These are phyloP conservation scores for Acanthurus lineatus DNA, from an alignment of 2,797 vertebrate species.

Conservation along the genomic window DNA sequence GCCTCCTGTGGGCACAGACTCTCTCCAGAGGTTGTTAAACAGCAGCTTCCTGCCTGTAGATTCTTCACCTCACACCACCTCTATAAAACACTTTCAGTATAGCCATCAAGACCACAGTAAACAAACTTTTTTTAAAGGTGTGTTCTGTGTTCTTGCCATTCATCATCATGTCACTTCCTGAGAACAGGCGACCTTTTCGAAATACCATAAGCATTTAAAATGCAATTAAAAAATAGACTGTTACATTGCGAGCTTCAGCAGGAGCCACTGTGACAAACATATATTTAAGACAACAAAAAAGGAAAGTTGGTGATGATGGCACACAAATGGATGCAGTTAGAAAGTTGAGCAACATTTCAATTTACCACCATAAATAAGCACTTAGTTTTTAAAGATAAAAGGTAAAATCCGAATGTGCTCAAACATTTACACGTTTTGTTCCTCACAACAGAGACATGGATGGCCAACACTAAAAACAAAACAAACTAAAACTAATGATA, in stretches of 20 bases:
- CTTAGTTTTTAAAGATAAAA: not conserved
- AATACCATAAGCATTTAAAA: slow-evolving; percentile 54
- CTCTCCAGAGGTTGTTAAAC: slow-evolving; percentile 18
- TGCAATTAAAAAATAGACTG: slow-evolving; percentile 62
- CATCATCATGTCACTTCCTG: slow-evolving; percentile 68
- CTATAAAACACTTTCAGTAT: slow-evolving; percentile 36
- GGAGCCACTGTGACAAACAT: slow-evolving; percentile 26
- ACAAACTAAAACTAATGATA: no score
- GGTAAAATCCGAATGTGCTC: not conserved
- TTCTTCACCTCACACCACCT: slow-evolving; percentile 19
- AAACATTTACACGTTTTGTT: not conserved
- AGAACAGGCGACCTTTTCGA: slow-evolving; percentile 71
- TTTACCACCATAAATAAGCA: not conserved
- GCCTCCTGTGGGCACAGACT: slow-evolving; percentile 9
- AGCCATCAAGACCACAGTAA: slow-evolving; percentile 59
- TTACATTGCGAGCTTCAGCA: slow-evolving; percentile 23
- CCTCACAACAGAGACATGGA: not conserved
- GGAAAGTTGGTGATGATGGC: not conserved
- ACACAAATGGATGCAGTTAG: not conserved
- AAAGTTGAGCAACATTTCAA: slow-evolving; percentile 5
- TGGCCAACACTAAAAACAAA: no score
- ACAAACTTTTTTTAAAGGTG: slow-evolving; percentile 53
- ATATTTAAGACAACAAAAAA: slow-evolving; percentile 26
- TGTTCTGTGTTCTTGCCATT: slow-evolving; percentile 51
- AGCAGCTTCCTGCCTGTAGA: slow-evolving; percentile 22